A percentile compares a stretch with the other conserved stretches of the same genome.
Conservation (phyloP, 2,797 vertebrate genomes). For the Rhinatrema bivittatum region DNA sequence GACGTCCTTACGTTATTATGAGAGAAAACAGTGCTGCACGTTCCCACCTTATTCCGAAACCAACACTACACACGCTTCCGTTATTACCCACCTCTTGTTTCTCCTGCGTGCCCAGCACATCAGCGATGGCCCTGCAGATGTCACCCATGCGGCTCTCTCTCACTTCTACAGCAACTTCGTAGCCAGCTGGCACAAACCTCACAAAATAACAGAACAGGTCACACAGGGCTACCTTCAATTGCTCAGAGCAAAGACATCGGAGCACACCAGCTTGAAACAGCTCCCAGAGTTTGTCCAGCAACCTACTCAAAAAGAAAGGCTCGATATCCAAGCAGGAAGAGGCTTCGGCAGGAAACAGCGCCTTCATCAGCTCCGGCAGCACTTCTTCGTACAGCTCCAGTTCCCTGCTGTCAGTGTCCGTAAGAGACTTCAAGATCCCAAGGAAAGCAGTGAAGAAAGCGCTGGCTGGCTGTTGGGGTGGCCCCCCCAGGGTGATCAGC, state of each 20-base stretch:
- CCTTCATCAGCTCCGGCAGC: conserved; percentile 62
- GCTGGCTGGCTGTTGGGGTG: conserved; percentile 66
- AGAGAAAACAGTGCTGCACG: too few relatives aligned
- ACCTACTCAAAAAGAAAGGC: conserved; percentile 73
- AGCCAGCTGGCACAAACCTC: conserved; percentile 68
- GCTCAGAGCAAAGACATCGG: conserved; percentile 47
- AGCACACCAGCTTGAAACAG: conserved; percentile 60
- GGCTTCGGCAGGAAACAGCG: conserved; percentile 61
- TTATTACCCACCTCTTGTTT: conserved; percentile 66
- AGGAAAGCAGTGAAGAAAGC: conserved; percentile 75
- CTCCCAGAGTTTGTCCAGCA: conserved; percentile 72
- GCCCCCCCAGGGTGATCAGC: conserved; percentile 71
- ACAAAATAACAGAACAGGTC: conserved; percentile 75
- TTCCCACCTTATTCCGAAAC: too few relatives aligned
- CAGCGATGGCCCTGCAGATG: conserved; percentile 68
- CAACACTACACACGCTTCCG: conserved; percentile 4
- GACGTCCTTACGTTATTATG: too few relatives aligned
- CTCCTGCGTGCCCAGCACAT: conserved; percentile 63
- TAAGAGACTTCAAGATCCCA: conserved; percentile 61
- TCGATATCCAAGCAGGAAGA: conserved; percentile 59
- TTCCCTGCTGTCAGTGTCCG: conserved; percentile 38
- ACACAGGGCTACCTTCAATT: conserved; percentile 69
- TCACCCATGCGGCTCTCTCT: conserved; percentile 60
- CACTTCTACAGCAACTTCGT: conserved; percentile 67
- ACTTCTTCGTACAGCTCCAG: conserved; percentile 59